These are phyloP conservation scores for Elysia chlorotica DNA, from an alignment of 1,140 invertebrate species.

Conservation along the genomic window DNA sequence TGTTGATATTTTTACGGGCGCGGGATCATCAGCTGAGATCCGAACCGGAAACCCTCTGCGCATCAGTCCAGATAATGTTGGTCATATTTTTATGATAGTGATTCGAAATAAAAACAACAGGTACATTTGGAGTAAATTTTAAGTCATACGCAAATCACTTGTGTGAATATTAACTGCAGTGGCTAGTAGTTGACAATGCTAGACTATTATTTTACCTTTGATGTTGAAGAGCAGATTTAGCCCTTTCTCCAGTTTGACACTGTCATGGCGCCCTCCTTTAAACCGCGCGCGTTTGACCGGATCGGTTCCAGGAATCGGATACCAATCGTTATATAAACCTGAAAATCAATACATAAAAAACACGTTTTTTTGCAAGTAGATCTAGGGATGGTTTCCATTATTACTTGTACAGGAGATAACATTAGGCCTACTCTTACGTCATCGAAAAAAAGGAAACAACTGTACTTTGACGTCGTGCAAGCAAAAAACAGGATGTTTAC, in stretches of 20 bases:
- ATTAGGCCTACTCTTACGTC: not conserved
- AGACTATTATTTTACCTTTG: not conserved
- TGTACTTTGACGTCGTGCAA: not conserved
- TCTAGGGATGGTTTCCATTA: not conserved
- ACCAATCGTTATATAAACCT: constrained; percentile 15
- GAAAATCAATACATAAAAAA: not conserved
- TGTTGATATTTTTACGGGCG: too few relatives aligned
- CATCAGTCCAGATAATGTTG: not conserved
- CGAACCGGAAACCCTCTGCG: not conserved
- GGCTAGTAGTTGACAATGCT: not conserved
- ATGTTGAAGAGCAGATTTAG: not conserved
- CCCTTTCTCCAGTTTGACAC: not conserved
- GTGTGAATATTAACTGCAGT: not conserved
- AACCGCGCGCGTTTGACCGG: not conserved
- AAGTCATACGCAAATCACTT: too few relatives aligned
- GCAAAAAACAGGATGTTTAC: not conserved
- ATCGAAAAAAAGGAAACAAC: not conserved
- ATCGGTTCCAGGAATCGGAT: not conserved
- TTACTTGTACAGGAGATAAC: not conserved
- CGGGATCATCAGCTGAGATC: not conserved
- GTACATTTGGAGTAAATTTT: too few relatives aligned
- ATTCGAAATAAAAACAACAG: too few relatives aligned
- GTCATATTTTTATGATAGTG: not conserved
- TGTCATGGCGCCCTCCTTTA: not conserved
- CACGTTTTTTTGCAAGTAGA: not conserved